phyloP scores from a whole-genome alignment of 2,888 invertebrate genomes.

The Parthenolecanium corni region DNA sequence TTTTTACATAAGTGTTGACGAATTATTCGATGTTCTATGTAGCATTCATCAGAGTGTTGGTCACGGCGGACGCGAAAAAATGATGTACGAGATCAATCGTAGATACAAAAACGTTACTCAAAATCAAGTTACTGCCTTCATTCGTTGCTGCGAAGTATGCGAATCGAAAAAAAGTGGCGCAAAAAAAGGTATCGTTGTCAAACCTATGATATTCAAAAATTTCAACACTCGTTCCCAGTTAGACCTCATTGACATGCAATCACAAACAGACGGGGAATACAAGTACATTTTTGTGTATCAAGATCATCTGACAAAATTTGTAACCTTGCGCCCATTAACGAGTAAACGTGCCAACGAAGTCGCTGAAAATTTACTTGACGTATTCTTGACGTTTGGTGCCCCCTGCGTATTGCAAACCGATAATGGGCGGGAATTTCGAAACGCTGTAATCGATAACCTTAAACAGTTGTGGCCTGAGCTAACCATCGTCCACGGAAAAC shows the following conservation, averaged over 20 bases:
- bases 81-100: constrained; percentile 14
- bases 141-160: background rate
- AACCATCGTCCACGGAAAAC: no score
- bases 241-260: constrained; percentile 32
- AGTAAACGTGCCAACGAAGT: constrained; percentile 35
- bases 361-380: constrained; percentile 33
- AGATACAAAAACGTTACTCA: constrained; percentile 17
- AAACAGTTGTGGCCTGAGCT: constrained; percentile 17
- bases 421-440: constrained; percentile 35
- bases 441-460: constrained; percentile 33
- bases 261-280: constrained; percentile 36
- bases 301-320: constrained; percentile 37
- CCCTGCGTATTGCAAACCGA: constrained; percentile 31
- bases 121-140: background rate
- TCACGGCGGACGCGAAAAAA: constrained; percentile 9
- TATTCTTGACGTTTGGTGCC: constrained; percentile 31
- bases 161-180: background rate
- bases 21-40: no score
- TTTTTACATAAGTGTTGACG: no score
- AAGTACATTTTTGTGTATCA: constrained; percentile 37
- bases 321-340: constrained; percentile 35
- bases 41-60: no score
- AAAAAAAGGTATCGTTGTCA: constrained; percentile 1
- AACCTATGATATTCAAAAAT: background rate
- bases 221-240: constrained; percentile 30